Conservation (phyloP, 1,140 invertebrate genomes). For the Eufriesea mexicana region DNA sequence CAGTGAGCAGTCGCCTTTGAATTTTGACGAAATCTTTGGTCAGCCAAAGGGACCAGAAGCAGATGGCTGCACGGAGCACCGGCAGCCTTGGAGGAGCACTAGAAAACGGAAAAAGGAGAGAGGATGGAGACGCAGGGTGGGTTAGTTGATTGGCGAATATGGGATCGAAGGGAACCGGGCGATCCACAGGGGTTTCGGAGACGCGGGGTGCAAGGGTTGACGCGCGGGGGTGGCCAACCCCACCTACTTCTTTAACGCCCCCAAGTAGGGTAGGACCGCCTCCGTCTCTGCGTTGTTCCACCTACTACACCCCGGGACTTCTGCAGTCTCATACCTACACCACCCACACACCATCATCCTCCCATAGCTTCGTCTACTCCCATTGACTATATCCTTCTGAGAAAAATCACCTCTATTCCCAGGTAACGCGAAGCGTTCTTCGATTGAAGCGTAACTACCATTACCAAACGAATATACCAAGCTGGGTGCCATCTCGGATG, state of each 20-base stretch:
- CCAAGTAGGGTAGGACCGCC: constrained; percentile 80
- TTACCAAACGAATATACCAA: constrained; percentile 47
- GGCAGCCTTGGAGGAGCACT: constrained; percentile 54
- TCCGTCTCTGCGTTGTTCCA: constrained; percentile 79
- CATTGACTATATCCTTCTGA: constrained; percentile 70
- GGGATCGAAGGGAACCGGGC: constrained; percentile 75
- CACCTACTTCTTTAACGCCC: constrained; percentile 81
- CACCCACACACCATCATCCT: constrained; percentile 54
- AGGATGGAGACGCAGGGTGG: constrained; percentile 51
- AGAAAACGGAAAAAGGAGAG: constrained; percentile 36
- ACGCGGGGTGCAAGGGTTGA: constrained; percentile 74
- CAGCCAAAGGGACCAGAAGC: constrained; percentile 48
- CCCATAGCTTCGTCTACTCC: constrained; percentile 51
- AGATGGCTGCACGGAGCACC: constrained; percentile 64
- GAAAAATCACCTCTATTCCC: constrained; percentile 73
- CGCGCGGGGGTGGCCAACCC: constrained; percentile 76
- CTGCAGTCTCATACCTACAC: constrained; percentile 71
- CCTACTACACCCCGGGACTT: constrained; percentile 79
- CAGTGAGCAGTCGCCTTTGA: constrained; percentile 29
- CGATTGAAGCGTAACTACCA: constrained; percentile 67
- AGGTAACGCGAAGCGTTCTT: constrained; percentile 68
- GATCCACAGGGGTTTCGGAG: constrained; percentile 66
- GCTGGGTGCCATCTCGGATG: constrained; percentile 25
- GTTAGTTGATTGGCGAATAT: constrained; percentile 76
- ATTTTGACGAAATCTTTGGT: constrained; percentile 64